Evolutionary conservation across 2,888 invertebrate species (phyloP), one percentile per base, ranked within the genome.

Genomic region (Mesorhabditis sp.): DNA sequence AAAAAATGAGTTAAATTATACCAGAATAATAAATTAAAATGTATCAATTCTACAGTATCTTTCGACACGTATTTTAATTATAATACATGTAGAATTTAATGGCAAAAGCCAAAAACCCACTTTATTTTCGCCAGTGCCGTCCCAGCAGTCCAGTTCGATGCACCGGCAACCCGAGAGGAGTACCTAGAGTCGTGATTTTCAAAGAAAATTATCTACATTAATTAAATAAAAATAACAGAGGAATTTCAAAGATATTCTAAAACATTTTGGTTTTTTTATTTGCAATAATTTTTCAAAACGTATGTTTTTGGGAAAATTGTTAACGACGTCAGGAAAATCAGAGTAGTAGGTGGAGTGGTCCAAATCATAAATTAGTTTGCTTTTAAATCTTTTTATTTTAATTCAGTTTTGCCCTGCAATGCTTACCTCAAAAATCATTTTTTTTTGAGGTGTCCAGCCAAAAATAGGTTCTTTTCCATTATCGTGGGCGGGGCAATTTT

Each of bases 151-250:
- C 65, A 80, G 65, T 69, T 83, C 83, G n/a, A 83, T 84, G 71
- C 83, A 83, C 92, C 96, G 91, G 90, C 98, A 98, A 0, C 98
- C 98, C 63, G 96, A 94, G 70, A 98, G 89, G 75, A 98, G 89
- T 13, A 95, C 94, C 88, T 98, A 96, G 45, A 72, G 5, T n/a
- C 45, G 3, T 28, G n/a, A 45, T 45, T 66, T 66, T 13, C 43
- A 41, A 15, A 43, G 44, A 7, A 42, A 7, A 28, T 63, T 1
- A 7, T 13, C 63, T 13, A 42, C 63, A 10, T 42, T 63, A 42
- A 42, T 4, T 64, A 7, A 65, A 4, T 10, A 42, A 15, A 65
- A 42, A 65, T 6, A 6, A 65, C 43, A n/a, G 15, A 65, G 28
- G 2, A 5, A 41, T 5, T 42, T 10, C 43, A 63, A 63, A 15